Evolutionary conservation across 2,113 vertebrate genomes (phyloP), one percentile per base, ranked within the genome.

Genomic region (Motacilla alba): DNA sequence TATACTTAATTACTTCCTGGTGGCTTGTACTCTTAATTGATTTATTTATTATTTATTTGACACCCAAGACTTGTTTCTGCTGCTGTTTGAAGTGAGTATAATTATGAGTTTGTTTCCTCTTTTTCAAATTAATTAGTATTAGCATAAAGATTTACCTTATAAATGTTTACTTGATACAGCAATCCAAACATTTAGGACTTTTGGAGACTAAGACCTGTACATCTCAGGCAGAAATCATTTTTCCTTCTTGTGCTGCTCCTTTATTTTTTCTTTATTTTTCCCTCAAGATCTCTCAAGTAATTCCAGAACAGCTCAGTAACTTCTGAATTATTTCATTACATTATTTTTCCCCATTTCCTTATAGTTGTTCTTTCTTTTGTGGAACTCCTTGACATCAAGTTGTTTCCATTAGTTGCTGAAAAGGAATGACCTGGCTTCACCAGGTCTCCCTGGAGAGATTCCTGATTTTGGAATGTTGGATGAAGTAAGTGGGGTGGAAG

Each of bases 261-360:
- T 62, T 68, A 56, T 60, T 22, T 20, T 22, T 5, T 11, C 0
- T 10, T 19, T 52, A 13, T 60, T 35, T n/a, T 15, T 1, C 0
- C 2, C 22, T 14, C 16, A 5, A 41, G 33, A 12, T 76, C 5
- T 79, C 83, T 47, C 15, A 79, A 33, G 11, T 72, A 13, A 26
- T 44, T 59, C 13, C 66, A 59, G 69, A 84, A 78, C n/a, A 78
- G 37, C 49, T 43, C 13, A 37, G 17, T 58, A 82, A 55, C n/a
- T 78, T 15, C 11, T 74, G 59, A 75, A 27, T 67, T 43, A 14
- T 17, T 43, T 78, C 43, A 21, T 47, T 39, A 33, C 17, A 7
- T 21, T 12, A 22, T 52, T 79, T 28, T 60, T 53, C 26, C 16
- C 16, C 15, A 13, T 69, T 88, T 94, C 43, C 23, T 41, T 66